Percentiles rank a stretch among this genome's conserved stretches.
Evolutionary conservation across 1,140 invertebrate genomes (phyloP).

Genomic region (Leptonema lineaticorne): DNA sequence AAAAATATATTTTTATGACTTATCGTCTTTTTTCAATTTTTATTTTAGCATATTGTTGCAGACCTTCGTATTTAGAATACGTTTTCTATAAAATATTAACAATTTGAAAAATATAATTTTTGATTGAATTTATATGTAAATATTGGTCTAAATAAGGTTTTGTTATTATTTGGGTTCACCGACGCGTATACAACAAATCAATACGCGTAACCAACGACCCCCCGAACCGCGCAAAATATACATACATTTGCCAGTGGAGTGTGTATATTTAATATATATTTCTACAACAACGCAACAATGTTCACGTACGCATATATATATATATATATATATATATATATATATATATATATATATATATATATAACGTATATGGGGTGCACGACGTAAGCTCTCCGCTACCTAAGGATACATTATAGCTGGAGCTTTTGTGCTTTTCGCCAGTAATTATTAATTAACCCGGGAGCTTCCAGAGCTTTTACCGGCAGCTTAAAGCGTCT

Average conservation of each 20-base stretch:
- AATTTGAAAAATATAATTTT: no score
- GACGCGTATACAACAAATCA: background rate
- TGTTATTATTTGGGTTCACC: background rate
- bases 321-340: no score
- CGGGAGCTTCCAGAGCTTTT: conserved; percentile 55
- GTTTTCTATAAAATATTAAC: no score
- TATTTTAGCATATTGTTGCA: conserved; percentile 31
- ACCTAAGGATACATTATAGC: conserved; percentile 42
- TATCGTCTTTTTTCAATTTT: no score
- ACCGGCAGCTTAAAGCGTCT: conserved; percentile 47
- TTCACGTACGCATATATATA: no score
- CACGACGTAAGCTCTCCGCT: conserved; percentile 34
- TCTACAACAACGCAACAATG: no score
- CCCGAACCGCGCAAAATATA: background rate
- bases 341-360: background rate
- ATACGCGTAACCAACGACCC: background rate
- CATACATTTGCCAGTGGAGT: no score
- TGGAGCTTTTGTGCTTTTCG: conserved; percentile 45
- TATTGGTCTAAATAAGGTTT: background rate
- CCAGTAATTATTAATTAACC: conserved; percentile 58
- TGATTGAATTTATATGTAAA: no score
- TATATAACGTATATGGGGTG: background rate
- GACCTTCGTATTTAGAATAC: no score
- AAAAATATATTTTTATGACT: no score
- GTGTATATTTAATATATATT: no score